These are phyloP conservation scores for Motacilla tschutschensis DNA, from an alignment of 2,113 vertebrate genomes.

Conservation along the genomic window DNA sequence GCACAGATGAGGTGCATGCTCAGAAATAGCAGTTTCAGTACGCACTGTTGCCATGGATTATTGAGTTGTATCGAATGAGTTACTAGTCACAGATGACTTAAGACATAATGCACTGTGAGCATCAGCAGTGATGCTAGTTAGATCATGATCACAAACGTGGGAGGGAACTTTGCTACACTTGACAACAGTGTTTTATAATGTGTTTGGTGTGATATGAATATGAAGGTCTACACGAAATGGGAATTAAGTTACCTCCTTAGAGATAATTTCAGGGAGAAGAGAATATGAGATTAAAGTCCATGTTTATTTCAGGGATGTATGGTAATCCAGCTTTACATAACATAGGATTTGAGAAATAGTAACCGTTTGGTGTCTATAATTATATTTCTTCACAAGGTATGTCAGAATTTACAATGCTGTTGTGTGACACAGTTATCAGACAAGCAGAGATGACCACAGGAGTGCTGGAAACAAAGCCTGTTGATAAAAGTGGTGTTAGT, in stretches of 20 bases:
- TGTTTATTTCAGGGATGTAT: neutral
- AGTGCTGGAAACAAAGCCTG: neutral
- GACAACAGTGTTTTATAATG: neutral
- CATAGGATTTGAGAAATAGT: neutral
- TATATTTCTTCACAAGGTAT: neutral
- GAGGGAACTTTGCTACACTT: neutral
- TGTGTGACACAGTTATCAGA: neutral
- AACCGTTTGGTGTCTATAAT: neutral
- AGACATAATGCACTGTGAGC: neutral
- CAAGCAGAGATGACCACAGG: neutral
- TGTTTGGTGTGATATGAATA: neutral
- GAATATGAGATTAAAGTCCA: neutral
- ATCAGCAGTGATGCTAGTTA: neutral
- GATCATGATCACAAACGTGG: neutral
- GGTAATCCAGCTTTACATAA: neutral
- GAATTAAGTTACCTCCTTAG: neutral
- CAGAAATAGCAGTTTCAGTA: neutral
- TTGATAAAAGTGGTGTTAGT: neutral
- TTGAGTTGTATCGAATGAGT: neutral
- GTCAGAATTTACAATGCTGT: neutral
- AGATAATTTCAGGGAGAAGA: neutral
- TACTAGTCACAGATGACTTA: neutral
- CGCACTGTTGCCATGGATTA: neutral
- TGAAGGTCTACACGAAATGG: neutral
- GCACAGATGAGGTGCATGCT: neutral